Evolutionary conservation across 2,888 invertebrate genomes (phyloP), one percentile per base, ranked within the genome.

Genomic region (Tolmerus cingulatus): DNA sequence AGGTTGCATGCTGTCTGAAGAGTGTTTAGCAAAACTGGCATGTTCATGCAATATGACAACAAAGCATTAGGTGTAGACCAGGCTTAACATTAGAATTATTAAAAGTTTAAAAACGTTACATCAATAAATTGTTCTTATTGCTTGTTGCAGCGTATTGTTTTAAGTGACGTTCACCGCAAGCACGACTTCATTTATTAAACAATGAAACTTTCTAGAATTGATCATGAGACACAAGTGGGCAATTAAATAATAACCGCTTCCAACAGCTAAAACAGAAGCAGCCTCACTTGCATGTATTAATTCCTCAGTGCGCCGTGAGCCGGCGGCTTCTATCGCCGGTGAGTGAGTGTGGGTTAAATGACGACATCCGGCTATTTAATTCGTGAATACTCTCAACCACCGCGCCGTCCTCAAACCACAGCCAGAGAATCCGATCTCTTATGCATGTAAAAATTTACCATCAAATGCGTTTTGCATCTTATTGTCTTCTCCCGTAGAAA

Each of bases 351-450:
- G 55, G 51, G 79, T 79, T 79, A 79, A 79, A 30, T 79, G 79
- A 51, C 79, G 79, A 46, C 79, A 79, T 79, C 79, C 79, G 79
- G 79, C 51, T 79, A 79, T 79, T 79, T 79, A 51, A 79, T 79
- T 79, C 79, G 51, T 79, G 79, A 79, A 79, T 79, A 51, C 51
- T 51, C 34, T 79, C 51, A 79, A 27, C 51, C 30, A 51, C 55
- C 79, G 30, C 16, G 51, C 79, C 51, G 16, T 79, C 27, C 51
- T 14, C 79, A 79, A 79, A 79, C 79, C 79, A 51, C 46, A 51
- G 66, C 66, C 12, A 66, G 23, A 51, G 30, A 79, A 78, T 43
- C 23, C 43, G 40, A 43, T 79, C 79, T 79, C n/a, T 79, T 79
- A 51, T 27, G 23, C 79, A 79, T 79, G 79, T 27, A 79, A 66